Conservation (phyloP, 2,113 vertebrate genomes). For the Gracilinanus agilis region DNA sequence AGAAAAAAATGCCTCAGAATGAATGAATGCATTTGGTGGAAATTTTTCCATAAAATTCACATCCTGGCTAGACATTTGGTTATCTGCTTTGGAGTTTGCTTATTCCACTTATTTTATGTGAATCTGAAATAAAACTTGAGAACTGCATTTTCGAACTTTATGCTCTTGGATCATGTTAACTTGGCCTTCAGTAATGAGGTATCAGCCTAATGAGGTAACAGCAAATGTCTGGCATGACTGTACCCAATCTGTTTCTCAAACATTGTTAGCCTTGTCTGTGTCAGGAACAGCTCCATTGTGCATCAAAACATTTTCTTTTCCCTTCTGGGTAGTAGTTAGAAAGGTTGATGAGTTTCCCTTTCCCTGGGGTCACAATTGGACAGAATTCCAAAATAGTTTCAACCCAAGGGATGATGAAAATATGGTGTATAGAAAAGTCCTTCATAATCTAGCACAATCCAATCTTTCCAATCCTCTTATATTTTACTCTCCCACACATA, state of each 20-base stretch:
- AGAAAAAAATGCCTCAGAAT: not conserved
- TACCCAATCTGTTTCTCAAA: slow-evolving; percentile 60
- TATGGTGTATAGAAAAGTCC: not conserved
- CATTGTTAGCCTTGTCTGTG: slow-evolving; percentile 47
- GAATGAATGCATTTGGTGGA: not conserved
- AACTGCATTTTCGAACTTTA: slow-evolving; percentile 43
- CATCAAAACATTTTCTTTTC: slow-evolving; percentile 31
- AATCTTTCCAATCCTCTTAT: not conserved
- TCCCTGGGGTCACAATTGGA: not conserved
- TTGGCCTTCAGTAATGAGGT: slow-evolving; percentile 50
- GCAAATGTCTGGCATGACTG: slow-evolving; percentile 40
- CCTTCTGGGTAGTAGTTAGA: not conserved
- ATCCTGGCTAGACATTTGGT: not conserved
- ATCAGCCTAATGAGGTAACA: slow-evolving; percentile 49
- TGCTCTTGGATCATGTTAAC: slow-evolving; percentile 56
- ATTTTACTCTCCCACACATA: not conserved
- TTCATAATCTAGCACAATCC: not conserved
- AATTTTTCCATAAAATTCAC: slow-evolving; percentile 6
- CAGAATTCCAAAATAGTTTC: not conserved
- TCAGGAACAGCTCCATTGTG: slow-evolving; percentile 24
- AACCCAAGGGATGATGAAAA: not conserved
- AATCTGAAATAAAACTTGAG: slow-evolving; percentile 51
- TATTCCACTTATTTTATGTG: slow-evolving; percentile 31
- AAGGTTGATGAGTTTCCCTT: not conserved
- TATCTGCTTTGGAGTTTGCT: not conserved